Conservation (phyloP, 2,888 invertebrate species). For the Shargacucullia verbasci region DNA sequence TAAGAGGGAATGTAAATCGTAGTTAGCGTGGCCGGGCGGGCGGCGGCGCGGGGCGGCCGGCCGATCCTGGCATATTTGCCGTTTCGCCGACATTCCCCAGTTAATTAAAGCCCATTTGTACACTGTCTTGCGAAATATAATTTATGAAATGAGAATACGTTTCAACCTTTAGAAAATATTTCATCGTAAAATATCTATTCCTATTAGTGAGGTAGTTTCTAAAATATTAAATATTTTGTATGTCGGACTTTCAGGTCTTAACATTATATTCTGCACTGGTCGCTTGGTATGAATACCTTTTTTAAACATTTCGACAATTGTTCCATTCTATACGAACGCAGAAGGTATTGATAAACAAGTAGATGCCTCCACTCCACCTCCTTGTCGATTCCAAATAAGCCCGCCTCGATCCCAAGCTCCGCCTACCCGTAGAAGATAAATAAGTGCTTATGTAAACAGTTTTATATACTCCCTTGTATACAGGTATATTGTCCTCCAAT, state of each 20-base stretch:
- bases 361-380: conserved; percentile 81
- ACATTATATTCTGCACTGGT: not conserved
- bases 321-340: conserved; percentile 13
- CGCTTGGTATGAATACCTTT: not conserved
- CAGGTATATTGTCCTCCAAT: conserved; percentile 66
- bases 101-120: conserved; percentile 88
- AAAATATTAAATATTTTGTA: conserved; percentile 20
- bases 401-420: conserved; percentile 86
- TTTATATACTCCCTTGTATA: conserved; percentile 75
- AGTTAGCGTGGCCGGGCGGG: conserved; percentile 72
- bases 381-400: conserved; percentile 87
- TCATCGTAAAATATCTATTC: conserved; percentile 62
- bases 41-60: conserved; percentile 61
- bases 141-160: conserved; percentile 81
- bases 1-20: conserved; percentile 81
- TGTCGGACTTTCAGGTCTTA: conserved; percentile 3
- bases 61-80: conserved; percentile 82
- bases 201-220: conserved; percentile 28
- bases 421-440: conserved; percentile 84
- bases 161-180: conserved; percentile 72
- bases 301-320: conserved; percentile 6
- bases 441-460: conserved; percentile 82
- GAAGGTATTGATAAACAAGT: conserved; percentile 78
- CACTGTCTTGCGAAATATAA: conserved; percentile 84
- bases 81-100: conserved; percentile 84